A percentile compares a stretch with the other conserved stretches of the same genome.
phyloP scores from a whole-genome alignment of 2,888 invertebrate genomes.

The Thereva unica region DNA sequence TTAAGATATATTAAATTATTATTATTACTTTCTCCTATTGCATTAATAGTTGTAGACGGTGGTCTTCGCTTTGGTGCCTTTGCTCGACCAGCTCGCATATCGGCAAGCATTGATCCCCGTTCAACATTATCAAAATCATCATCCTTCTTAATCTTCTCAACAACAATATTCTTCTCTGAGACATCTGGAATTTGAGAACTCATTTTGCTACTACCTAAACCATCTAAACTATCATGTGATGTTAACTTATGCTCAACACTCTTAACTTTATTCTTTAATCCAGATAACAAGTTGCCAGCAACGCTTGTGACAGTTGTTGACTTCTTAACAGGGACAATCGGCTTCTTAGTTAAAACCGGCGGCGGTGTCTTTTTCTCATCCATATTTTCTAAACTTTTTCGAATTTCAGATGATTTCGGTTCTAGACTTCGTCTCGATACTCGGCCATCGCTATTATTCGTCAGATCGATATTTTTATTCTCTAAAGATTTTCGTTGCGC shows the following conservation, averaged over 20 bases:
- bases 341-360: slow-evolving; percentile 65
- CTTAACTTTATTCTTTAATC: slow-evolving; percentile 65
- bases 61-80: slow-evolving; percentile 66
- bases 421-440: slow-evolving; percentile 39
- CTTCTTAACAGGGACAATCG: slow-evolving; percentile 70
- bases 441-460: slow-evolving; percentile 37
- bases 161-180: slow-evolving; percentile 46
- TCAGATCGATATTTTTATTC: slow-evolving; percentile 54
- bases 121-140: slow-evolving; percentile 70
- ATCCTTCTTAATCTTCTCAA: slow-evolving; percentile 50
- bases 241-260: slow-evolving; percentile 62
- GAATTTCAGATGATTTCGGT: slow-evolving; percentile 48
- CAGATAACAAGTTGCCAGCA: slow-evolving; percentile 64
- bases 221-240: slow-evolving; percentile 58
- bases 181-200: slow-evolving; percentile 47
- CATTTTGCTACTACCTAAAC: slow-evolving; percentile 59
- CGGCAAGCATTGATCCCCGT: slow-evolving; percentile 65
- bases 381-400: slow-evolving; percentile 55
- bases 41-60: slow-evolving; percentile 61
- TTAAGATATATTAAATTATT: slow-evolving; percentile 53
- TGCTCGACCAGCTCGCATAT: slow-evolving; percentile 66
- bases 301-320: slow-evolving; percentile 66
- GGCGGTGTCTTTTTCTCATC: slow-evolving; percentile 59
- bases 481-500: slow-evolving; percentile 62
- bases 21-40: slow-evolving; percentile 53